Conservation (phyloP, 2,113 vertebrate genomes). For the Aythya baeri region DNA sequence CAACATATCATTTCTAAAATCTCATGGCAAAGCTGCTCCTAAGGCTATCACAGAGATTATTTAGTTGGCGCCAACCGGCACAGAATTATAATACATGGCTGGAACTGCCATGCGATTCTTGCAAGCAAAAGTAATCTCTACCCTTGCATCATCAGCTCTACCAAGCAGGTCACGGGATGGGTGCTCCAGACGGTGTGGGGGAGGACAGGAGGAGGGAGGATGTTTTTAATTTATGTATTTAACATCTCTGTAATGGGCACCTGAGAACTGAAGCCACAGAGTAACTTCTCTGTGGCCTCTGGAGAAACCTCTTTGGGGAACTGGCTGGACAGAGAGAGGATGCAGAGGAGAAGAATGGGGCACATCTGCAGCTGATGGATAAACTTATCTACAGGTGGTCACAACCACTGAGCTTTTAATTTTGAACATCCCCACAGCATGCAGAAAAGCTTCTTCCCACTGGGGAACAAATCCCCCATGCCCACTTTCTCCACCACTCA, state of each 20-base stretch:
- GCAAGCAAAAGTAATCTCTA: not conserved
- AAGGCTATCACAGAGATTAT: constrained; percentile 60
- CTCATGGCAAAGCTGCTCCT: constrained; percentile 58
- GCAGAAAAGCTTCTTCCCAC: not conserved
- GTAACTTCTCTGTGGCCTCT: constrained; percentile 11
- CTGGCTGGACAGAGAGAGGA: not conserved
- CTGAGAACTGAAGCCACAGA: not conserved
- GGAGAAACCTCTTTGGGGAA: not conserved
- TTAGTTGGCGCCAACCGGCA: not conserved
- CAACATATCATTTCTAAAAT: not conserved
- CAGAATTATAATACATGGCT: not conserved
- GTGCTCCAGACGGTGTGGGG: constrained; percentile 8
- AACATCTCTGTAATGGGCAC: constrained; percentile 18
- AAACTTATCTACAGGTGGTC: not conserved
- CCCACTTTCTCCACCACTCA: not conserved
- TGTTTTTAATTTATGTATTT: constrained; percentile 33
- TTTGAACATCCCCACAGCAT: not conserved
- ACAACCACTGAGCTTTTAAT: not conserved
- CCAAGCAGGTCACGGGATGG: constrained; percentile 8
- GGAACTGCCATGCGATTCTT: constrained; percentile 23
- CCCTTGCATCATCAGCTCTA: constrained; percentile 46
- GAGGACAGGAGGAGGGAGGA: constrained; percentile 25
- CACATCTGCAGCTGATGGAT: not conserved
- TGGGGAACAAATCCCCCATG: not conserved
- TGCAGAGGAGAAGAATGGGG: not conserved